Evolutionary conservation across 2,888 invertebrate species (phyloP), one percentile per base, ranked within the genome.

Genomic region (Elysia crispata): DNA sequence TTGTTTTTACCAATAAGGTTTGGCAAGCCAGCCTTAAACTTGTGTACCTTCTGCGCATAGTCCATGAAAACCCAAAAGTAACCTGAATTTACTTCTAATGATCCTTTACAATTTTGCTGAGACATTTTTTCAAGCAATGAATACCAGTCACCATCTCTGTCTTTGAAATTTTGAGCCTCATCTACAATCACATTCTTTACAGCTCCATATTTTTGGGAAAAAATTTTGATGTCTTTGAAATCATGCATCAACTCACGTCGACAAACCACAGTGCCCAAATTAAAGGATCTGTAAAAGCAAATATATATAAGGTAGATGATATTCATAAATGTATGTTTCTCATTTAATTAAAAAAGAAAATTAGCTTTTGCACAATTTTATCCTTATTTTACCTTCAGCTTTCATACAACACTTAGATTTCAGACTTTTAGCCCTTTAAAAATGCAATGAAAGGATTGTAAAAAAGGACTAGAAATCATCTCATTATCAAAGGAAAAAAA

Each of bases 1-100:
- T 89, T 89, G 80, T 87, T 86, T 80, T 88, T 88, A 13, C 89
- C 89, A 31, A 89, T 87, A 57, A 88, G 82, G 18, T 85, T 82
- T 11, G 89, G 89, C 11, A 89, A 77, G 0, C 89, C 89, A 20
- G 89, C 89, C 50, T 86, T 82, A 74, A 88, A 89, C 76, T 89
- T 89, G 81, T 89, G 89, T 50, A 89, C 89, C 80, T 89, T 89
- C 74, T 88, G 88, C 20, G 89, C 85, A 81, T 89, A 89, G 81
- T 89, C 89, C 88, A 89, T 87, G 77, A 87, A 88, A 3, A 89
- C 82, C 89, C 89, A 89, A 80, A 88, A 89, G 82, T 86, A 89
- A 20, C 87, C 86, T 31, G 69, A 33, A 23, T 79, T 85, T 18
- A 82, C 79, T 41, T 80, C 77, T 18, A 74, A 79, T 67, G 79